These are phyloP conservation scores for Hoplodrina ambigua DNA, from an alignment of 2,888 invertebrate genomes.

Conservation along the genomic window DNA sequence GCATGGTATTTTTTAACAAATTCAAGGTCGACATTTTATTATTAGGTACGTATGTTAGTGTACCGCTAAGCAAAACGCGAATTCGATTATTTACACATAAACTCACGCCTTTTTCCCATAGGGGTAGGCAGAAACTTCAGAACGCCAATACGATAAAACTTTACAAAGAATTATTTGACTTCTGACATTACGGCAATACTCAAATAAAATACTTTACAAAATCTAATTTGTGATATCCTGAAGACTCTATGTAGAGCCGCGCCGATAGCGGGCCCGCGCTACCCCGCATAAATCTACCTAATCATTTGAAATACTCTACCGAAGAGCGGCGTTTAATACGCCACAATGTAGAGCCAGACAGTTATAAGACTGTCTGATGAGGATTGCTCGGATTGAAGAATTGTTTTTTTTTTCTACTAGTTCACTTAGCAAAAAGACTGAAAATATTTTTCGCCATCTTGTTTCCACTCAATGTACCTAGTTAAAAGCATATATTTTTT, in stretches of 20 bases:
- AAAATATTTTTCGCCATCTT: no score
- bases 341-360: slow-evolving; percentile 41
- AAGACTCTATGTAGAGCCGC: slow-evolving; percentile 31
- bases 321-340: slow-evolving; percentile 70
- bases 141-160: no score
- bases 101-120: no score
- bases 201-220: slow-evolving; percentile 45
- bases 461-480: no score
- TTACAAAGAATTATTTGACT: background rate
- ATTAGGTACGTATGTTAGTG: no score
- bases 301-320: slow-evolving; percentile 80
- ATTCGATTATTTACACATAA: no score
- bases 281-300: slow-evolving; percentile 80
- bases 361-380: slow-evolving; percentile 44
- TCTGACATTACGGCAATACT: background rate
- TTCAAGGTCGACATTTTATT: background rate
- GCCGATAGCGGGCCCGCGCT: slow-evolving; percentile 48
- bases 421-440: background rate
- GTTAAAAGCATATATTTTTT: no score
- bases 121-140: no score
- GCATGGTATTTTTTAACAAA: background rate
- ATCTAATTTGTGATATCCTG: slow-evolving; percentile 48
- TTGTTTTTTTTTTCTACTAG: slow-evolving; percentile 9
- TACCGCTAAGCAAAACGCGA: no score
- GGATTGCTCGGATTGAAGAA: slow-evolving; percentile 23